Base-by-base conservation (phyloP, 1,140 invertebrate species). In the Melipona quadrifasciata region DNA sequence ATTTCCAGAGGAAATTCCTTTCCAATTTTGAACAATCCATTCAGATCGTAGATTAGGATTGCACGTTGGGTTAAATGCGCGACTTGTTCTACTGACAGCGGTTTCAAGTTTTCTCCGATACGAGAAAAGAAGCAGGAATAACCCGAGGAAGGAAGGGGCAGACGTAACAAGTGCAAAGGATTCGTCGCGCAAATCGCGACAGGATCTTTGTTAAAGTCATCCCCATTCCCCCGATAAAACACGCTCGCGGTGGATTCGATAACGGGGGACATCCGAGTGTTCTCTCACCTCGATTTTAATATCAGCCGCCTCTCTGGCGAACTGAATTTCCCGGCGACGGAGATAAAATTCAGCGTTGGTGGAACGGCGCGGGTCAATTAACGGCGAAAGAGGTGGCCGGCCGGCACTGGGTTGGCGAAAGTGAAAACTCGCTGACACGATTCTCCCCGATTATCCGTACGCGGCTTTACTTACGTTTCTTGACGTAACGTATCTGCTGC, bases 161-260 rank as follows among this genome's bases (percentile, higher is more conserved):
- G 61, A 17, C 8, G 27, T 34, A 19, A 31, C 39, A 47, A 0
- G 39, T 6, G 39, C 39, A 39, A 39, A 39, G 10, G 21, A 39
- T 68, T 10, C 27, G 58, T 53, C 27, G 19, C 55, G n/a, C 58
- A 61, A 24, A 74, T 51, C 71, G 21, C 24, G 55, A 1, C 55
- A n/a, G 1, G 34, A 47, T 57, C 57, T 27, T 65, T 65, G 80
- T 75, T 75, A 75, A 75, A 82, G 2, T 82, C 80, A 68, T 57
- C 72, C 64, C 73, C 51, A 75, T 82, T 82, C 39, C 72, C 80
- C 64, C 31, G 68, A 82, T 82, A 68, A 82, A 82, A 82, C 80
- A 68, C 80, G 73, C n/a, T 82, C 73, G 4, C 76, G 27, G 58
- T 27, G 71, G 47, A 82, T 34, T 82, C 72, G 51, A 82, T 67